Evolutionary conservation across 2,888 invertebrate species (phyloP), one percentile per base, ranked within the genome.

Genomic region (Drosophila koepferae): DNA sequence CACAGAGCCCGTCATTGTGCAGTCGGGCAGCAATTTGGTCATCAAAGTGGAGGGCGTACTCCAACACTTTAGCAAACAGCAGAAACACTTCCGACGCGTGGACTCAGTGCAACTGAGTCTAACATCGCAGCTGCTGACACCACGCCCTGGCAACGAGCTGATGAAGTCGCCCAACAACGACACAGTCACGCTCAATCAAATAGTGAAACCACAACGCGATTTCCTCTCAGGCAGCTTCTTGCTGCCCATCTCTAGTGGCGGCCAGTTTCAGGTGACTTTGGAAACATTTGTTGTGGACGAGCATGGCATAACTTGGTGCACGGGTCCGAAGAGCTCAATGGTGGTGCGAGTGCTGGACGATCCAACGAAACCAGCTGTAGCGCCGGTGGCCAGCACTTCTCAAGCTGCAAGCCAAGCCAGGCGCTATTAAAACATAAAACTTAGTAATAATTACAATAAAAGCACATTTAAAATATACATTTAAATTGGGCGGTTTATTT

Each of bases 41-140:
- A 95, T 99, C 31, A 98, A 98, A 94, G 97, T 99, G 3, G 99
- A 99, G 93, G 99, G 99, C 0, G 98, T 99, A 1, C 95, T 98
- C 55, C 96, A 96, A 83, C 96, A 96, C 80, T 92, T 92, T 59
- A 96, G 95, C 31, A 94, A 94, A 77, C 94, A 94, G 69, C 95
- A 96, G 8, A 95, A 96, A 7, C 92, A 96, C 14, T 97, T 95
- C 91, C 94, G 97, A 43, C 95, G 95, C 87, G 95, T 97, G 72
- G 94, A 95, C 77, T 95, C 96, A 72, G 95, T 97, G 69, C 95
- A 96, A 82, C 94, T 97, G 40, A 95, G 95, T 3, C 95, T 97
- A 4, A 95, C 95, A 0, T 96, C 96, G 0, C 94, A 95, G 85
- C 92, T 95, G 59, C 93, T 95, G 91, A 93, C 94, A 46, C 91